These are phyloP conservation scores for Cenopis cana DNA, from an alignment of 2,888 invertebrate species.

Conservation along the genomic window DNA sequence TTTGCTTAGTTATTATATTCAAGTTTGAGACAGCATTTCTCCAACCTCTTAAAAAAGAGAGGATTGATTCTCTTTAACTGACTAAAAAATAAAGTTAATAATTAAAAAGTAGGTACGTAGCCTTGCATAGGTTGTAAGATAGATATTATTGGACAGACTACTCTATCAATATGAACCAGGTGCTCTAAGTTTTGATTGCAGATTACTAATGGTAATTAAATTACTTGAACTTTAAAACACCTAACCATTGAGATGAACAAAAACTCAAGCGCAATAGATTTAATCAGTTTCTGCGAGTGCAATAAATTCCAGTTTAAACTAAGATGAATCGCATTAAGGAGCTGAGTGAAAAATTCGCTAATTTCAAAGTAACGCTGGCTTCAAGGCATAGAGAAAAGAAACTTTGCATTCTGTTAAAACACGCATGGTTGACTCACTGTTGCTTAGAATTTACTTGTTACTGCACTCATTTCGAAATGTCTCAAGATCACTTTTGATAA, in stretches of 20 bases:
- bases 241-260: conserved; percentile 9
- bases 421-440: background rate
- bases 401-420: background rate
- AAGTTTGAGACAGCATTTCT: no score
- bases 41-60: no score
- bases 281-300: conserved; percentile 61
- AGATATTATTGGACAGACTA: no score
- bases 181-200: no score
- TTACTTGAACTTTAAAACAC: background rate
- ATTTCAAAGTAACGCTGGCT: conserved; percentile 68
- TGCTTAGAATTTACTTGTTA: background rate
- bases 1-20: no score
- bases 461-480: background rate
- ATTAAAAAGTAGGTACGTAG: no score
- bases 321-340: conserved; percentile 71
- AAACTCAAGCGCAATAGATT: conserved; percentile 48
- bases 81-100: no score
- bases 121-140: no score
- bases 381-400: conserved; percentile 17
- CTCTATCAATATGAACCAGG: no score
- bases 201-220: background rate
- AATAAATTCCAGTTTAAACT: conserved; percentile 70
- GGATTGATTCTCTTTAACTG: no score
- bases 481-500: no score
- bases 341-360: conserved; percentile 78